Evolutionary conservation across 2,888 invertebrate species (phyloP).

Genomic region (Harpagoxenus sublaevis): DNA sequence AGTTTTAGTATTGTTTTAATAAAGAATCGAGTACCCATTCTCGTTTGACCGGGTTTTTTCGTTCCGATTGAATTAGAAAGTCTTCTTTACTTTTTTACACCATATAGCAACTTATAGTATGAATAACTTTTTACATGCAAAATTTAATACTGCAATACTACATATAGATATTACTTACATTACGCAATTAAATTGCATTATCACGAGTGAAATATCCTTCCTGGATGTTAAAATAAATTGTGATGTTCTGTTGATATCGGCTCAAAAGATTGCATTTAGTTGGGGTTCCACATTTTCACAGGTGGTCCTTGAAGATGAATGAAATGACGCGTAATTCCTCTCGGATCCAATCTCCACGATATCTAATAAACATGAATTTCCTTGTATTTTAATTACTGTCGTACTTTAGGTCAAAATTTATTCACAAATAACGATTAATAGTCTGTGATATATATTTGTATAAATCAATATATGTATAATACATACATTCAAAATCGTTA

Average conservation of each 20-base stretch:
- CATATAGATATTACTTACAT: slow-evolving; percentile 18
- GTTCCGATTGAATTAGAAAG: background rate
- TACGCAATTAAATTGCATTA: slow-evolving; percentile 33
- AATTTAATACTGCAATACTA: slow-evolving; percentile 1
- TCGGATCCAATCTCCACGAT: background rate
- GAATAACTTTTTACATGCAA: background rate
- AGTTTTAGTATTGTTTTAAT: background rate
- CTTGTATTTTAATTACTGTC: background rate
- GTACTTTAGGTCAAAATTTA: background rate
- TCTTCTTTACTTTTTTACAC: background rate
- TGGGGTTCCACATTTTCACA: background rate
- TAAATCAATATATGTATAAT: background rate
- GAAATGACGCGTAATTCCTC: background rate
- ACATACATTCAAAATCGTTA: background rate
- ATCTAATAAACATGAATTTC: background rate
- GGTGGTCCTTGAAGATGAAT: background rate
- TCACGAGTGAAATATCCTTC: slow-evolving; percentile 20
- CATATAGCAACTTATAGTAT: background rate
- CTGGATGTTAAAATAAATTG: background rate
- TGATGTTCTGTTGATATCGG: background rate
- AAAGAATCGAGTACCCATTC: too few species aligned
- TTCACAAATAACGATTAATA: background rate
- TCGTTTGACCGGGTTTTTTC: background rate
- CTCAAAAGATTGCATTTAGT: slow-evolving; percentile 14
- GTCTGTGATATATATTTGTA: background rate